Evolutionary conservation across 2,888 invertebrate species (phyloP), one percentile per base, ranked within the genome.

Genomic region (Epinotia brunnichana): DNA sequence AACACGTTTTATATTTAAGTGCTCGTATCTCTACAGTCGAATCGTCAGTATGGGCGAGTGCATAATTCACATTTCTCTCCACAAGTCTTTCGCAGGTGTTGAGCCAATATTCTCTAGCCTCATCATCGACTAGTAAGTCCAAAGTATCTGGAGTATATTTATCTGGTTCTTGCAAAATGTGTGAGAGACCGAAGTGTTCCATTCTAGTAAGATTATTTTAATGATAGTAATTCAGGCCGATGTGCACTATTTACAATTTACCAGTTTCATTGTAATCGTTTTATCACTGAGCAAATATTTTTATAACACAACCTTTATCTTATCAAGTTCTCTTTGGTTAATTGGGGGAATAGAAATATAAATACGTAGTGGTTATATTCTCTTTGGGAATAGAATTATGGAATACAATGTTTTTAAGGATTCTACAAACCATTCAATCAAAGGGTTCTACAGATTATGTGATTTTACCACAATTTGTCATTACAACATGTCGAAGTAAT

Each of bases 21-120:
- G 98, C 98, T 84, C 98, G 94, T 80, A 96, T 95, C 80, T 94
- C 94, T 10, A 97, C 97, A 64, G 96, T 96, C 24, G 95, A 94
- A 81, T 96, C 96, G 76, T 95, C 95, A 13, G 96, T 95, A 83
- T 97, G 97, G 62, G 94, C 93, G 64, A 96, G 95, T 1, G 99
- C 99, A 87, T 97, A 96, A 77, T 94, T 94, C 29, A 97, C 96
- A 91, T 97, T 97, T 92, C 97, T 97, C 78, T 96, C 95, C 17
- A 97, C 96, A 80, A 98, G 95, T 77, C 96, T 96, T 85, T 97
- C 96, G 85, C 99, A 97, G 87, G 98, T 98, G 76, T 96, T 95
- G 61, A 99, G 94, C 99, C 99, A 99, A 89, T 99, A 99, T 78
- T 94, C 95, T 85, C 97, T 95, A 15, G 98, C 99, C 85, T 97